Evolutionary conservation across 2,888 invertebrate species (phyloP), one percentile per base, ranked within the genome.

Genomic region (Amblyjoppa fuscipennis): DNA sequence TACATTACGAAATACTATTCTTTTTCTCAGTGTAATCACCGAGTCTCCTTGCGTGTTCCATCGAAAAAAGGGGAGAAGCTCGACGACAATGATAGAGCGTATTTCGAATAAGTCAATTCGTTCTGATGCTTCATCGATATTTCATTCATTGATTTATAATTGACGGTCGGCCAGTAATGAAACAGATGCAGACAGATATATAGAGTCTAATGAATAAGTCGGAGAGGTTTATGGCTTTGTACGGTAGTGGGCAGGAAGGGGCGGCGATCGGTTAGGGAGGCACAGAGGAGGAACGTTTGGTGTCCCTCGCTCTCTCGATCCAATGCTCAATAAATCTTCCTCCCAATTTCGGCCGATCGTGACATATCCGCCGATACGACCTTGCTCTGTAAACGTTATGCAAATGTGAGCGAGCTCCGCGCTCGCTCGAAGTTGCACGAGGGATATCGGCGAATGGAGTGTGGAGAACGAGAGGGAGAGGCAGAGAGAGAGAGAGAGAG

Each of bases 261-360:
- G 81, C 66, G 68, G 28, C 38, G 78, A 78, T 45, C 68, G 53
- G 41, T 84, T 81, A 61, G 73, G 49, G 59, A 64, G 74, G 76
- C 71, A 74, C 59, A 59, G 59, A 66, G 34, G 31, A 64, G 64
- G 31, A 7, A 34, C 31, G 75, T 4, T 64, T 34, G 75, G 49
- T 76, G 64, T 76, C 51, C 75, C 64, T 13, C 78, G 70, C 83
- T 75, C 75, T 59, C 74, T 77, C 83, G 85, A 88, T 86, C 81
- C 87, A 81, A 88, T 88, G 88, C 85, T 86, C 89, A 86, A 91
- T 91, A 91, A 91, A 91, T 91, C 90, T 91, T 90, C 87, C 90
- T 90, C 89, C 88, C 91, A 90, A 90, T 91, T 91, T 91, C 88
- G 88, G 71, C 71, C 78, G 80, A 83, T 86, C 87, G 88, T 88